Base-by-base conservation (phyloP, 2,888 invertebrate species). In the Ormyrus thymus region DNA sequence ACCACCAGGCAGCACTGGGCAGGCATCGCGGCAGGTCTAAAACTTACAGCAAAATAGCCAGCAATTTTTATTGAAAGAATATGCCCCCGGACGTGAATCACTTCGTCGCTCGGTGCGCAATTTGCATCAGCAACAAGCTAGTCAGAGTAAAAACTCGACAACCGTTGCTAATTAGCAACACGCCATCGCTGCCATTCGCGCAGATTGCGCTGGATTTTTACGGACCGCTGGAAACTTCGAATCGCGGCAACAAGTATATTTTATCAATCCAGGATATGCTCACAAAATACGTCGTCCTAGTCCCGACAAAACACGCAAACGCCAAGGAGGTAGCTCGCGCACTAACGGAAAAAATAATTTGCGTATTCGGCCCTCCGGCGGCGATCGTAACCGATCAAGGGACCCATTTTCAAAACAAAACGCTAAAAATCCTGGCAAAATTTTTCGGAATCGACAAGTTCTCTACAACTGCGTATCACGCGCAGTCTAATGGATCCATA, bases 361-460 rank as follows among this genome's bases (percentile, higher is more conserved):
- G 51, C 9, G 7, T 51, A 7, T 51, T 51, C 2, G 9, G 51
- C 9, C 9, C 7, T 51, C 10, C 43, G 5, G 64, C 59, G 13
- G 29, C 71, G 1, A 10, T 76, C 1, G 48, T 79, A 1, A 80
- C 68, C 6, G 62, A 76, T 10, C 43, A 61, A 5, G 61, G 61
- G 2, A 61, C 0, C 3, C 45, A 61, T 45, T 43, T 43, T 43
- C 43, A 62, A 46, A 9, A 62, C 1, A 10, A n/a, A 7, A 3
- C 8, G 45, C 5, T 7, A 45, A 10, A 11, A 13, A 3, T 48
- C 9, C 9, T 50, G 7, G 64, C 48, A 6, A 13, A 64, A 9
- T n/a, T 64, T 5, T 64, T 62, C 3, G 11, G n/a, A n/a, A 48
- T 62, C 6, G 13, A 48, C 5, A 62, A 62, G 11, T 62, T 13